phyloP scores from a whole-genome alignment of 2,113 vertebrate genomes.

The Uropsilus gracilis region DNA sequence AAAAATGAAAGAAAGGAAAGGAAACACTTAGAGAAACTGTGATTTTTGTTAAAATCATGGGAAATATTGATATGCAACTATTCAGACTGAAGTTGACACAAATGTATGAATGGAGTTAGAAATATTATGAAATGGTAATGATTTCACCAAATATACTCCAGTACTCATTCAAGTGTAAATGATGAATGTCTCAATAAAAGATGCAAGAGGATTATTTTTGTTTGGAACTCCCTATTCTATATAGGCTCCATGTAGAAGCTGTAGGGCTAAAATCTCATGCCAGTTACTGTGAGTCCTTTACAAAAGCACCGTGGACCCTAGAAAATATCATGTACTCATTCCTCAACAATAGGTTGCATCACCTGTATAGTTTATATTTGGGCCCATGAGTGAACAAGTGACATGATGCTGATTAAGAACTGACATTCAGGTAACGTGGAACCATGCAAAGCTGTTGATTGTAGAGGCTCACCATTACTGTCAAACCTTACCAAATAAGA shows the following conservation, averaged over 20 bases:
- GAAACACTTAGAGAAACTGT: neutral
- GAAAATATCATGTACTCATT: neutral
- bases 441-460: neutral
- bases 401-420: neutral
- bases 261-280: neutral
- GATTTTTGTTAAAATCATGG: slow-evolving; percentile 46
- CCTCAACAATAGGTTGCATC: neutral
- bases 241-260: neutral
- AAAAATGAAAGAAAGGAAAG: neutral
- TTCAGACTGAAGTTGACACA: slow-evolving; percentile 23
- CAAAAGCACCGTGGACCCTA: neutral
- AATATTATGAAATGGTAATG: neutral
- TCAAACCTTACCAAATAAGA: neutral
- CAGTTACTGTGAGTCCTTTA: neutral
- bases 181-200: neutral
- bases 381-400: neutral
- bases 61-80: neutral
- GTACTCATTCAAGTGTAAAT: slow-evolving; percentile 7
- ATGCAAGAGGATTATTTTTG: neutral
- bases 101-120: neutral
- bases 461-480: accelerated
- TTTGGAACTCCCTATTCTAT: neutral
- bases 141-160: neutral
- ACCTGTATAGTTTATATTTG: neutral
- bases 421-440: neutral